Percentiles rank a stretch among this genome's conserved stretches.
phyloP scores from a whole-genome alignment of 2,797 vertebrate species.

The Fratercula arctica region DNA sequence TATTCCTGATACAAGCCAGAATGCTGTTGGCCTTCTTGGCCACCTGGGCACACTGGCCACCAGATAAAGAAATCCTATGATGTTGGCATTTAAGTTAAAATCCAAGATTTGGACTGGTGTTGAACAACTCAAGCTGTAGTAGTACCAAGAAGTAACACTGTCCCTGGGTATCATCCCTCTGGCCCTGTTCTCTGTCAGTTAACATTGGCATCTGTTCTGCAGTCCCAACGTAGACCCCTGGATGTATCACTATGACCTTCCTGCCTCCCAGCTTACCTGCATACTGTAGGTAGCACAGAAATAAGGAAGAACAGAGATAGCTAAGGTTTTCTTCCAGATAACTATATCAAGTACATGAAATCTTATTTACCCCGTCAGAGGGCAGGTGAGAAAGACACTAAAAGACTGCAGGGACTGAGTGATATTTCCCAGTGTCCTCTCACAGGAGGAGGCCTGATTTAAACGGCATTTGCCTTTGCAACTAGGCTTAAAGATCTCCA shows the following conservation, averaged over 20 bases:
- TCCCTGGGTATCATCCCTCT: background rate
- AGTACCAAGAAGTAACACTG: background rate
- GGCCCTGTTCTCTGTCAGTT: background rate
- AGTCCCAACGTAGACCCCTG: rapidly evolving
- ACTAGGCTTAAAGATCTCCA: background rate
- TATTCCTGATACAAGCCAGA: too few species aligned
- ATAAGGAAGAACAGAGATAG: background rate
- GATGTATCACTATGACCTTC: background rate
- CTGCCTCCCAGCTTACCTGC: background rate
- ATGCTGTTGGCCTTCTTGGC: too few species aligned
- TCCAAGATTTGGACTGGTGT: background rate
- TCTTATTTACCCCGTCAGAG: background rate
- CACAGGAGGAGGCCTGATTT: background rate
- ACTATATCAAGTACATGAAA: background rate
- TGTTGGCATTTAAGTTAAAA: background rate
- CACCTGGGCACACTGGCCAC: background rate
- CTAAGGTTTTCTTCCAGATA: background rate
- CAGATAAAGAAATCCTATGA: rapidly evolving
- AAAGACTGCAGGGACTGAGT: background rate
- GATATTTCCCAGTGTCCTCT: background rate
- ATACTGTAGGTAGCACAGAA: background rate
- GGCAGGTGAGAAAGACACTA: background rate
- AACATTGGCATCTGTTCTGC: background rate
- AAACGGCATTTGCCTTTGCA: background rate
- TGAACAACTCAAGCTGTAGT: background rate